These are phyloP conservation scores for Siderastrea radians DNA, from an alignment of 92 coral and sea anemone species.

Conservation along the genomic window DNA sequence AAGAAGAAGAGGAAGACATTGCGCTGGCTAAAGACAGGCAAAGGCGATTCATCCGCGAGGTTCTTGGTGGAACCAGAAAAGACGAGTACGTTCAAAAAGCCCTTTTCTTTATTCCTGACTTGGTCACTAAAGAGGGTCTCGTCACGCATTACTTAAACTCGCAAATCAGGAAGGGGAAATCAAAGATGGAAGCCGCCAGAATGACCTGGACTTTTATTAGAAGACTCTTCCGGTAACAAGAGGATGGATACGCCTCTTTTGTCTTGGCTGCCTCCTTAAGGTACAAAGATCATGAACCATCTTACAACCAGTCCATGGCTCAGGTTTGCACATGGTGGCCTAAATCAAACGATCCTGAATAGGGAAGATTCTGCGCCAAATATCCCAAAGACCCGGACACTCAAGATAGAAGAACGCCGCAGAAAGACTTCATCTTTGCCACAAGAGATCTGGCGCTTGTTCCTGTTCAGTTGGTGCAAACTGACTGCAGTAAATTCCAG, in stretches of 20 bases:
- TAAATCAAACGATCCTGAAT: conserved; percentile 37
- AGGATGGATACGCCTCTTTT: conserved; percentile 63
- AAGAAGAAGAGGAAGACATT: too few relatives aligned
- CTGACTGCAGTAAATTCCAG: background rate
- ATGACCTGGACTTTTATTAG: conserved; percentile 46
- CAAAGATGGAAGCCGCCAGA: conserved; percentile 41
- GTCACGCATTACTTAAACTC: conserved; percentile 42
- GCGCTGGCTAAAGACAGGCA: conserved; percentile 33
- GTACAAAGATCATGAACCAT: conserved; percentile 43
- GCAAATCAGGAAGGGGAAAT: too few relatives aligned
- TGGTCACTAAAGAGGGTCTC: too few relatives aligned
- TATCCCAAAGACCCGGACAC: background rate
- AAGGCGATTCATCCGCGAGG: conserved; percentile 45
- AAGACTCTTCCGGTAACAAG: conserved; percentile 55
- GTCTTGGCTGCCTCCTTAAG: conserved; percentile 55
- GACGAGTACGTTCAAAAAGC: conserved; percentile 54
- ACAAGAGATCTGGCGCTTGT: conserved; percentile 45
- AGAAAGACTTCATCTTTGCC: conserved; percentile 39
- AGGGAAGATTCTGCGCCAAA: conserved; percentile 9
- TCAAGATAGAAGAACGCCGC: conserved; percentile 17
- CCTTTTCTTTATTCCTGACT: too few relatives aligned
- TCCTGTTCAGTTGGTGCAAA: too few relatives aligned
- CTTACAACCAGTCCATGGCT: conserved; percentile 12
- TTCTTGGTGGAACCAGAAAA: conserved; percentile 37
- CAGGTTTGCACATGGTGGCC: conserved; percentile 56